These are phyloP conservation scores for Gonatopus flavifemur DNA, from an alignment of 1,140 invertebrate genomes.

Conservation along the genomic window DNA sequence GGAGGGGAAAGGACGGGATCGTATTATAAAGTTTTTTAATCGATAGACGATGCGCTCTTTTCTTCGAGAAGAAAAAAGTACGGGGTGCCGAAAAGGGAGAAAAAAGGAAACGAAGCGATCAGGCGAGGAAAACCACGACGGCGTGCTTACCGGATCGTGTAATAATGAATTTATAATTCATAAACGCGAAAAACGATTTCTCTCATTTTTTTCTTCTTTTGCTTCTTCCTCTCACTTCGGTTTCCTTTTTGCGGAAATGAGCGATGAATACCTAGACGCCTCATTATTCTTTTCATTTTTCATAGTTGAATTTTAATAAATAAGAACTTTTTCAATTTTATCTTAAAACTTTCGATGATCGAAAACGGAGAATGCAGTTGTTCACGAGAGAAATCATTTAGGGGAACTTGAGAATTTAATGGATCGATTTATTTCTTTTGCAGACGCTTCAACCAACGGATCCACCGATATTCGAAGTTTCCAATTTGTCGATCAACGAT, in stretches of 20 bases:
- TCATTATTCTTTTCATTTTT: conserved; percentile 7
- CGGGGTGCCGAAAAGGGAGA: not conserved
- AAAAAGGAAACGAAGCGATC: conserved; percentile 36
- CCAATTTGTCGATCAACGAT: conserved; percentile 53
- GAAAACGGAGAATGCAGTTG: not conserved
- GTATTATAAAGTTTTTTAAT: conserved; percentile 57
- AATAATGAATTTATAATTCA: conserved; percentile 51
- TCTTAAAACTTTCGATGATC: not conserved
- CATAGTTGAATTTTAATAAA: too few species aligned
- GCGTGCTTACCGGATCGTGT: conserved; percentile 39
- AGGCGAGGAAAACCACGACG: conserved; percentile 41
- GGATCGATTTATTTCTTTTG: conserved; percentile 10
- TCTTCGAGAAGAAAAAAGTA: conserved; percentile 6
- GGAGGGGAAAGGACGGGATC: conserved; percentile 37
- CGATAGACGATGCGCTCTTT: conserved; percentile 44
- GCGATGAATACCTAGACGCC: too few species aligned
- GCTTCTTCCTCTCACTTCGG: too few species aligned
- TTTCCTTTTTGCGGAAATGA: too few species aligned
- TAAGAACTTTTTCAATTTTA: not conserved
- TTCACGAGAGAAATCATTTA: not conserved
- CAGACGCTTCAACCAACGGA: conserved; percentile 53
- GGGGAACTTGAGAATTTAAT: not conserved
- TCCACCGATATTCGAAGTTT: conserved; percentile 56
- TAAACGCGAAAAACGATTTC: conserved; percentile 20
- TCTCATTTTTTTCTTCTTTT: conserved; percentile 14